A percentile compares a stretch with the other conserved stretches of the same genome.
phyloP scores from a whole-genome alignment of 1,140 invertebrate genomes.

The Polypedilum vanderplanki region DNA sequence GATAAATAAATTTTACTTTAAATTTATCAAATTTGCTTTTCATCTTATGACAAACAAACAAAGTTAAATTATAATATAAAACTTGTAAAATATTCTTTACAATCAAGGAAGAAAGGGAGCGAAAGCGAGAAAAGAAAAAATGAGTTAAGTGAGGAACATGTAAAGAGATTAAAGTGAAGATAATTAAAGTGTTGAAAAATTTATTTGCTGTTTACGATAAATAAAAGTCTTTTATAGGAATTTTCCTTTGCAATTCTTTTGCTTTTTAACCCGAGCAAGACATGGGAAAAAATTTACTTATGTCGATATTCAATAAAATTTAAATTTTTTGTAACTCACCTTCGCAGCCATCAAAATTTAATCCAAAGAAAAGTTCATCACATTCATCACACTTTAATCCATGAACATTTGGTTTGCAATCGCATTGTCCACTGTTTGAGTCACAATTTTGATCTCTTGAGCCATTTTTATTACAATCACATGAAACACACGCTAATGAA shows the following conservation, averaged over 20 bases:
- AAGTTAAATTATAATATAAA: no score
- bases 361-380: conserved; percentile 65
- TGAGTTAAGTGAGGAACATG: not conserved
- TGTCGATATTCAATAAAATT: not conserved
- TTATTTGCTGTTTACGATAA: conserved; percentile 16
- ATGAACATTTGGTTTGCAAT: conserved; percentile 62
- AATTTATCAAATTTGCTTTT: no score
- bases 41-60: no score
- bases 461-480: conserved; percentile 69
- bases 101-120: no score
- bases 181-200: conserved; percentile 16
- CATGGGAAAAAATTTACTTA: not conserved
- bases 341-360: conserved; percentile 62
- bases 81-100: no score
- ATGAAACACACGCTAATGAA: conserved; percentile 61
- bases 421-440: conserved; percentile 66
- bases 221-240: not conserved
- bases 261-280: not conserved
- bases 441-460: conserved; percentile 65
- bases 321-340: conserved; percentile 53
- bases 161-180: conserved; percentile 7
- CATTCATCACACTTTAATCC: conserved; percentile 75
- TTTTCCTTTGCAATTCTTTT: not conserved
- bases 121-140: no score
- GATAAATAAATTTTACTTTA: no score